These are phyloP conservation scores for Dicranocentrus wangi DNA, from an alignment of 2,888 invertebrate genomes.

Conservation along the genomic window DNA sequence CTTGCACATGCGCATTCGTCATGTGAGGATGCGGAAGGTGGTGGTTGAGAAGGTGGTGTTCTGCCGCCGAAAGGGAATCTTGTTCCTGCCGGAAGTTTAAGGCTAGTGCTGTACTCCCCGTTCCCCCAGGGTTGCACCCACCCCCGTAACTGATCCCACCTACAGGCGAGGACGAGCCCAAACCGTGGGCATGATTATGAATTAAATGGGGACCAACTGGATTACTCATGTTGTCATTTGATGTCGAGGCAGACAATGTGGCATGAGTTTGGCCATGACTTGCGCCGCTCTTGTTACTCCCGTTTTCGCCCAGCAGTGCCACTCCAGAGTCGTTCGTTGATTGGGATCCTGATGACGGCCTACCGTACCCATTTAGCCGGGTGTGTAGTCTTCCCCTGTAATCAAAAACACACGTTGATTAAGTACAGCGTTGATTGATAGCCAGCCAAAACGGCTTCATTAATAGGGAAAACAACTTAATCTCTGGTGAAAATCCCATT, in stretches of 20 bases:
- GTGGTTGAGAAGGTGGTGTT: constrained; percentile 63
- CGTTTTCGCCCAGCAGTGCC: constrained; percentile 73
- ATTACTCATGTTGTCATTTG: constrained; percentile 40
- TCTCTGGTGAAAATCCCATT: not conserved
- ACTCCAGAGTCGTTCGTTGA: constrained; percentile 74
- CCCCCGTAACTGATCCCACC: not conserved
- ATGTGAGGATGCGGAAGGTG: constrained; percentile 66
- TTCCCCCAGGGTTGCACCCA: not conserved
- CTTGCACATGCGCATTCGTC: constrained; percentile 72
- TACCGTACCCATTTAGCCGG: constrained; percentile 57
- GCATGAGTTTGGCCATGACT: constrained; percentile 40
- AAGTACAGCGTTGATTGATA: constrained; percentile 30
- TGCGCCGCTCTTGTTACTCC: constrained; percentile 44
- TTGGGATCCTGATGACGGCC: constrained; percentile 73
- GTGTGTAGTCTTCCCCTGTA: constrained; percentile 64
- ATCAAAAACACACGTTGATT: constrained; percentile 25
- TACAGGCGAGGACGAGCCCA: constrained; percentile 18
- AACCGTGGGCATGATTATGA: constrained; percentile 20
- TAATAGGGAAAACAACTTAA: constrained; percentile 20
- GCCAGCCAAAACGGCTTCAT: constrained; percentile 49
- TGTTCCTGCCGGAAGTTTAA: not conserved
- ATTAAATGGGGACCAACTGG: constrained; percentile 5
- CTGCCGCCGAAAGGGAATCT: constrained; percentile 48
- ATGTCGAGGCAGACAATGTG: constrained; percentile 46
- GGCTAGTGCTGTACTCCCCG: not conserved